These are phyloP conservation scores for Limosa lapponica DNA, from an alignment of 2,797 vertebrate species.

Conservation along the genomic window DNA sequence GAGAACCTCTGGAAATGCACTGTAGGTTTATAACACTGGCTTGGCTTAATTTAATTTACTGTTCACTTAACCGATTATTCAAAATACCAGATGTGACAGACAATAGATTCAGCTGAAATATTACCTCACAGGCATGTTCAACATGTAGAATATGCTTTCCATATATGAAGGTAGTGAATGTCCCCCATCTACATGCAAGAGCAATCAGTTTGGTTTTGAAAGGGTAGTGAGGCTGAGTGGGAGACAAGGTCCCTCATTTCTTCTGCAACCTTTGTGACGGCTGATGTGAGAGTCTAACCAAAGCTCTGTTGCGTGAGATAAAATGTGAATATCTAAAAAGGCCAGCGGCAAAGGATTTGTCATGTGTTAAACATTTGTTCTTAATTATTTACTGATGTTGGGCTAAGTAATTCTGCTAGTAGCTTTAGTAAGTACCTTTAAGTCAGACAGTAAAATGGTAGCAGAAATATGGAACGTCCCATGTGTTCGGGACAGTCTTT, in stretches of 20 bases:
- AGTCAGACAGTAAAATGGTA: neutral
- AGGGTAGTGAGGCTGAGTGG: neutral
- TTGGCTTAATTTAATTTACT: constrained; percentile 67
- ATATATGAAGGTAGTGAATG: neutral
- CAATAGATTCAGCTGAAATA: constrained; percentile 11
- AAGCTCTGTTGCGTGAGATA: neutral
- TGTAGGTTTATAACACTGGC: constrained; percentile 50
- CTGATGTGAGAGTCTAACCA: neutral
- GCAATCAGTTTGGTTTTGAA: neutral
- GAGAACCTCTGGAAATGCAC: constrained; percentile 49
- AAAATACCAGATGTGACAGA: constrained; percentile 44
- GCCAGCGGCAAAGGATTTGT: neutral
- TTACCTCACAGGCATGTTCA: neutral
- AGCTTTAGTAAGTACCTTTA: neutral
- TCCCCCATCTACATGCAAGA: neutral
- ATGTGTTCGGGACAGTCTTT: neutral
- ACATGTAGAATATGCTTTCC: neutral
- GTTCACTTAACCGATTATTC: constrained; percentile 66
- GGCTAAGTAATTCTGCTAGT: neutral
- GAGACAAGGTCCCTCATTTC: neutral
- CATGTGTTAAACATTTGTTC: neutral
- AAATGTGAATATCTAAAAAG: neutral
- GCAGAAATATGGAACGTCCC: neutral
- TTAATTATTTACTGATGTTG: constrained; percentile 1
- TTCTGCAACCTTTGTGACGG: neutral